Evolutionary conservation across 2,113 vertebrate species (phyloP), one percentile per base, ranked within the genome.

Genomic region (Heliornis fulica): DNA sequence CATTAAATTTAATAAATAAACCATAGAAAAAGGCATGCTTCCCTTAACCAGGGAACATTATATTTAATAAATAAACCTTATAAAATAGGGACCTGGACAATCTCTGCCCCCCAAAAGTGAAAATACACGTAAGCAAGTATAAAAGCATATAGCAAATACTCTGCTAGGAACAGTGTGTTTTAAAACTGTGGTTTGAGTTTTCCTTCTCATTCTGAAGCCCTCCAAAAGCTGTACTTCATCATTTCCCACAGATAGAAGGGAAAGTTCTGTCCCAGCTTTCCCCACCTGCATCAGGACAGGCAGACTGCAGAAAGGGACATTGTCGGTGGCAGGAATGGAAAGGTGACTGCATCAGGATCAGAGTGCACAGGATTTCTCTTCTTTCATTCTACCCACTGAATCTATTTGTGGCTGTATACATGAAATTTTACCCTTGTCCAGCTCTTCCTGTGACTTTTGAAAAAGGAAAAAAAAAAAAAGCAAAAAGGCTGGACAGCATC

Each of bases 301-400:
- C 11, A 2, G 34, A 26, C 34, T 26, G 34, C 29, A 40, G 63
- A 59, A 64, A 81, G 25, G 20, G 29, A 50, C 9, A 2, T 32
- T 28, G 17, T 13, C 34, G 20, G 36, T 32, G 29, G 13, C 25
- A 5, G 14, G 25, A 51, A 20, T 38, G 32, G 81, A 65, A 76
- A 57, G 57, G 43, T 0, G 0, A 28, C 38, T 31, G 25, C 25
- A n/a, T 4, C 18, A 90, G 69, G 45, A 85, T 32, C 8, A 15
- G 9, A 65, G 5, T 29, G 19, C 0, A 1, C 0, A 3, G 45
- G 15, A 54, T n/a, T 43, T 4, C 19, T 64, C 26, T n/a, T 32
- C 13, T 32, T 81, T 51, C 31, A 23, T 87, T 77, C 18, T 36
- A 36, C 12, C 3, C 22, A 13, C 54, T 65, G 43, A 48, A 51